Evolutionary conservation across 2,113 vertebrate genomes (phyloP).

Genomic region (Clupea harengus): DNA sequence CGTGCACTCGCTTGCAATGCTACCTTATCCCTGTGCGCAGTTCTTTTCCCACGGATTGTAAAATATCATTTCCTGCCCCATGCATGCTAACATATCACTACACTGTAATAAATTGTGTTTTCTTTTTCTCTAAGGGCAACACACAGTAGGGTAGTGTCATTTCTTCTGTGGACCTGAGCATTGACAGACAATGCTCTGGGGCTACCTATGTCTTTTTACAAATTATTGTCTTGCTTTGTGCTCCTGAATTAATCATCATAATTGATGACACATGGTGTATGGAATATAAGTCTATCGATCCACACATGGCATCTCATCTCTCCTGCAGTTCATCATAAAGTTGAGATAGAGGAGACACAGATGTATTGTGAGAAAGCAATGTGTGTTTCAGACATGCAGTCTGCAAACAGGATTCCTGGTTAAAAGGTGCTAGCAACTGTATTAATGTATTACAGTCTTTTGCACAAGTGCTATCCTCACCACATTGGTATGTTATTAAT

Average conservation of each 20-base stretch:
- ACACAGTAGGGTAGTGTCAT: slow-evolving; percentile 38
- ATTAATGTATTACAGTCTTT: neutral
- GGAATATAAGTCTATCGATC: slow-evolving; percentile 43
- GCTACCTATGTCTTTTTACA: slow-evolving; percentile 29
- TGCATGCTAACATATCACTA: slow-evolving; percentile 52
- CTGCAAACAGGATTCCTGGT: neutral
- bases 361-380: slow-evolving; percentile 16
- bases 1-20: neutral
- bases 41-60: neutral
- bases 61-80: slow-evolving; percentile 24
- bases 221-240: slow-evolving; percentile 16
- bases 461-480: neutral
- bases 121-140: slow-evolving; percentile 52
- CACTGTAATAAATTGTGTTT: slow-evolving; percentile 53
- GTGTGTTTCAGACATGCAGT: slow-evolving; percentile 15
- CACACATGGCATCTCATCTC: neutral
- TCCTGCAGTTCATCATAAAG: slow-evolving; percentile 32
- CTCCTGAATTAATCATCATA: slow-evolving; percentile 54
- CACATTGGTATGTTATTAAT: too few relatives aligned
- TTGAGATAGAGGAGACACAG: slow-evolving; percentile 25
- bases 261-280: slow-evolving; percentile 61
- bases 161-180: slow-evolving; percentile 48
- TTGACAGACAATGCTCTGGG: slow-evolving; percentile 58
- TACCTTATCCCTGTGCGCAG: neutral
- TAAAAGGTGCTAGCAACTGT: too few relatives aligned